phyloP scores from a whole-genome alignment of 2,113 vertebrate species.

The Odontophorus gujanensis region DNA sequence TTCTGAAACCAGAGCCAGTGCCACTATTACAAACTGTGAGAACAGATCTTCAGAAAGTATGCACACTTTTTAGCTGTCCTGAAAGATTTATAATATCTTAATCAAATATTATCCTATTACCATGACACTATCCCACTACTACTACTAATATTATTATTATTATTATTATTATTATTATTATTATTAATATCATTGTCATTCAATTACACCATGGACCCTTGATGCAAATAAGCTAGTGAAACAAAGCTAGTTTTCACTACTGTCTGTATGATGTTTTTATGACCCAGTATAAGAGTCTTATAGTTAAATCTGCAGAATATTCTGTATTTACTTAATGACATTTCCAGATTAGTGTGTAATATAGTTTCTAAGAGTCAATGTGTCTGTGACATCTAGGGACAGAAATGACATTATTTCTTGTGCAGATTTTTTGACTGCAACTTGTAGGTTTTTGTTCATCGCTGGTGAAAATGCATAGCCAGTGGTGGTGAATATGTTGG shows the following conservation, averaged over 20 bases:
- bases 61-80: background rate
- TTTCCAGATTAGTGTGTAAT: background rate
- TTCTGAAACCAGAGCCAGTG: background rate
- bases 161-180: background rate
- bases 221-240: background rate
- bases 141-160: background rate
- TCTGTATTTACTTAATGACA: background rate
- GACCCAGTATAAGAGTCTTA: background rate
- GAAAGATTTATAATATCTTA: background rate
- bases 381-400: background rate
- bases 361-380: background rate
- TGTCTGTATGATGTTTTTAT: background rate
- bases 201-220: background rate
- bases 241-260: background rate
- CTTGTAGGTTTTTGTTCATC: too few relatives aligned
- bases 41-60: background rate
- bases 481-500: too few relatives aligned
- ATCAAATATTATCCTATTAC: background rate
- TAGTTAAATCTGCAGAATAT: background rate
- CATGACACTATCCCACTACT: background rate
- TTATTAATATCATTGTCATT: background rate
- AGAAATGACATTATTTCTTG: background rate
- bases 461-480: too few relatives aligned
- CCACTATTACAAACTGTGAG: background rate
- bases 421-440: too few relatives aligned